Evolutionary conservation across 2,888 invertebrate genomes (phyloP).

Genomic region (Ptilodon capucinus): DNA sequence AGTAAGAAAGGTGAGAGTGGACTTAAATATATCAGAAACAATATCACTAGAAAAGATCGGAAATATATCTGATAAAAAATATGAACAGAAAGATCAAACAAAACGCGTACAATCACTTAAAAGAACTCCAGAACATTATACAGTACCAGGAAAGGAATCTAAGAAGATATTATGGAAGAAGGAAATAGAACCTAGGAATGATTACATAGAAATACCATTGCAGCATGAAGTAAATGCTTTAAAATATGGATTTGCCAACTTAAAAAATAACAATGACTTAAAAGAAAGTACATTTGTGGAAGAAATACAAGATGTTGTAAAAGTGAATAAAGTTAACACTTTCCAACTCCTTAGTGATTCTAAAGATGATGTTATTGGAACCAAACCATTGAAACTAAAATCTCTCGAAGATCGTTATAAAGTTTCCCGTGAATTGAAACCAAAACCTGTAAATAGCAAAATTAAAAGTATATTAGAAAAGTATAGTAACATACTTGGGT

Average conservation of each 20-base stretch:
- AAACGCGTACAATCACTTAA: neutral
- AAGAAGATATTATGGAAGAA: neutral
- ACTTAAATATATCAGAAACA: slow-evolving; percentile 61
- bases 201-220: neutral
- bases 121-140: neutral
- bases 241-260: neutral
- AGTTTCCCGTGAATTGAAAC: no score
- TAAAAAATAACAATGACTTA: neutral
- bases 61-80: neutral
- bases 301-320: neutral
- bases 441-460: slow-evolving; percentile 12
- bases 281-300: neutral
- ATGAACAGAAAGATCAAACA: slow-evolving; percentile 1
- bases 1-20: slow-evolving; percentile 57
- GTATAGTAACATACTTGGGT: slow-evolving; percentile 54
- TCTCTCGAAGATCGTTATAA: neutral
- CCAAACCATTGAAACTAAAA: neutral
- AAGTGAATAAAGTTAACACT: neutral
- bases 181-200: neutral
- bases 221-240: neutral
- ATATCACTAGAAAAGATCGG: slow-evolving; percentile 20
- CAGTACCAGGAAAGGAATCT: neutral
- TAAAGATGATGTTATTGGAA: neutral
- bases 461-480: slow-evolving; percentile 55
- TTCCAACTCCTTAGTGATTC: neutral